Base-by-base conservation (phyloP, 2,113 vertebrate genomes). In the Saccopteryx leptura region DNA sequence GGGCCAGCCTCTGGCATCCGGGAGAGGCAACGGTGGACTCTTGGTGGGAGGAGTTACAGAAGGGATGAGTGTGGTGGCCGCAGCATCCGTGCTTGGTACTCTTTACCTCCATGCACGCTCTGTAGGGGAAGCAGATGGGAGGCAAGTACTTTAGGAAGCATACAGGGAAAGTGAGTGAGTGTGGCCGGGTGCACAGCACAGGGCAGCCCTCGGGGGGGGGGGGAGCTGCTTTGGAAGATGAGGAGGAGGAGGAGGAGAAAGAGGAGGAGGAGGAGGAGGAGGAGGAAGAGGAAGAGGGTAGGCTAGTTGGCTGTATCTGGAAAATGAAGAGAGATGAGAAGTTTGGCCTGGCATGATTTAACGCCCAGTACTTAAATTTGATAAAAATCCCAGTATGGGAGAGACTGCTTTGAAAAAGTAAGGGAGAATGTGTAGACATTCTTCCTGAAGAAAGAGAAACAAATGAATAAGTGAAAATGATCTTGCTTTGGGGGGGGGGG, bases 401-500 rank as follows among this genome's bases (percentile, higher is more conserved):
- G 83, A 72, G 48, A 86, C 78, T 48, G 26, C 76, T 94, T 0
- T 52, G 87, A 80, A 94, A 90, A 89, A 60, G 92, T 56, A 58
- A 26, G 19, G 46, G n/a, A 19, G 81, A 84, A 28, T 80, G 48
- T 89, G 54, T 54, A 80, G 33, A 61, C 31, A 10, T 39, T 39
- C 39, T 39, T 39, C 39, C 39, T 8, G 11, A 7, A 17, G 79
- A 95, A 13, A 31, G 63, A 78, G 52, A 80, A 28, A 18, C 74
- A 80, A 15, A 58, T 88, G 39, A 56, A 63, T 95, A 56, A 88
- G 80, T 96, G 93, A 65, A 69, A 80, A 94, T 96, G 81, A 91
- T 72, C 61, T 86, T 12, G 78, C 90, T 72, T 48, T 4, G 46
- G 0, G 14, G 75, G 48, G 50, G 39, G 39, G 48, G 50, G 39